Evolutionary conservation across 1,140 invertebrate species (phyloP), one percentile per base, ranked within the genome.

Genomic region (Asbolus verrucosus): DNA sequence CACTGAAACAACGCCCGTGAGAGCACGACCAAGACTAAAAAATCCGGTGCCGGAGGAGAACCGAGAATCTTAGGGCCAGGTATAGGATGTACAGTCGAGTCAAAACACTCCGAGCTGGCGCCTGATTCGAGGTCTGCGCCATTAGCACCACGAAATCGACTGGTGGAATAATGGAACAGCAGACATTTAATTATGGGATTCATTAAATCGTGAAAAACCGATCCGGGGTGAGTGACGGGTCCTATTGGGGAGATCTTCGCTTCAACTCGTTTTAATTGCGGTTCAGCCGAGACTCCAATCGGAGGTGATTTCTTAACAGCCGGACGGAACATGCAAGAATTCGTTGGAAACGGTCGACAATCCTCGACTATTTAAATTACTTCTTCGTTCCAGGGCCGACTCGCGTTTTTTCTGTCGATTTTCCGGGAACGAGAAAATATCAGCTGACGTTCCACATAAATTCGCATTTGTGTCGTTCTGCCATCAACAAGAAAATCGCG

Each of bases 121-220:
- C 41, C 41, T 46, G 16, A 46, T 9, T 16, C 41, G 15, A 46
- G 41, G 41, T 46, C 41, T 46, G 41, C 41, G 18, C 41, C 41
- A 46, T 46, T 46, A 46, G 41, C 41, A 46, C 41, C 41, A 46
- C 41, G 41, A 46, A 46, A 46, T 46, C 41, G 41, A 16, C 41
- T 46, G 14, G 16, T 18, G 5, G 41, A 46, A 46, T 46, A 46
- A 46, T 46, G 19, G 41, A 19, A 46, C 15, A 46, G 41, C 41
- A 46, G 41, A 46, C 41, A 16, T 46, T 46, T 46, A 46, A 46
- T 46, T 46, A 46, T 46, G 41, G 41, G 15, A 46, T 16, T 46
- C 41, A 19, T 46, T 46, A 46, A 46, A 46, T 46, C 8, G 9
- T 14, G 18, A 13, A 41, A n/a, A n/a, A n/a, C n/a, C n/a, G n/a